phyloP scores from a whole-genome alignment of 1,140 invertebrate genomes.

The Zeugodacus cucurbitae region DNA sequence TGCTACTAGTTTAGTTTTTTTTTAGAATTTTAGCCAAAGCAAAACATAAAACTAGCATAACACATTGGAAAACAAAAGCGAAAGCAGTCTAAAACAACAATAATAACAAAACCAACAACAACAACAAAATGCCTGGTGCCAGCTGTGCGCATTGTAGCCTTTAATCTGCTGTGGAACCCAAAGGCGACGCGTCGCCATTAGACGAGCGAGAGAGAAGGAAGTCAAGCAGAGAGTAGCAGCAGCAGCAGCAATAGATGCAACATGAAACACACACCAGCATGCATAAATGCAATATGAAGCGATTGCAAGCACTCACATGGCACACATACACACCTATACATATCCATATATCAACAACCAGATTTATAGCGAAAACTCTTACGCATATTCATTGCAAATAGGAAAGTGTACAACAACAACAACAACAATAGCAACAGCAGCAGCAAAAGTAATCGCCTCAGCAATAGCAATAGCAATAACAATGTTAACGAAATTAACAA shows the following conservation, averaged over 20 bases:
- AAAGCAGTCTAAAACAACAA: neutral
- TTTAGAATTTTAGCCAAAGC: neutral
- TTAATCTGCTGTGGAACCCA: neutral
- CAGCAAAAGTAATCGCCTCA: neutral
- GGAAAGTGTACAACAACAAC: neutral
- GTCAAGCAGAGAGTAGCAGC: neutral
- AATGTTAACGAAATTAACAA: neutral
- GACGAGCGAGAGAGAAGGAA: neutral
- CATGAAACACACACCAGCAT: neutral
- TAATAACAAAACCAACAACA: neutral
- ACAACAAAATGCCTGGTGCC: neutral
- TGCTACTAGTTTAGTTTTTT: neutral
- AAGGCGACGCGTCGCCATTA: neutral
- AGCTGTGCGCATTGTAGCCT: conserved; percentile 10
- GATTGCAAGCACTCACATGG: neutral
- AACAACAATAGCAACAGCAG: neutral
- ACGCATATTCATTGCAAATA: neutral
- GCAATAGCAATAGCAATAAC: neutral
- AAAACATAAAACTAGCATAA: neutral
- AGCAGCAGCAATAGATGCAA: neutral
- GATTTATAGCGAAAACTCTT: neutral
- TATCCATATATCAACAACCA: neutral
- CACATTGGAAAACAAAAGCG: neutral
- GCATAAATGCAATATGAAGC: neutral
- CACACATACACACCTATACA: neutral